A percentile compares a stretch with the other conserved stretches of the same genome.
These are phyloP conservation scores for Cosmia pyralina DNA, from an alignment of 2,888 invertebrate genomes.

Conservation along the genomic window DNA sequence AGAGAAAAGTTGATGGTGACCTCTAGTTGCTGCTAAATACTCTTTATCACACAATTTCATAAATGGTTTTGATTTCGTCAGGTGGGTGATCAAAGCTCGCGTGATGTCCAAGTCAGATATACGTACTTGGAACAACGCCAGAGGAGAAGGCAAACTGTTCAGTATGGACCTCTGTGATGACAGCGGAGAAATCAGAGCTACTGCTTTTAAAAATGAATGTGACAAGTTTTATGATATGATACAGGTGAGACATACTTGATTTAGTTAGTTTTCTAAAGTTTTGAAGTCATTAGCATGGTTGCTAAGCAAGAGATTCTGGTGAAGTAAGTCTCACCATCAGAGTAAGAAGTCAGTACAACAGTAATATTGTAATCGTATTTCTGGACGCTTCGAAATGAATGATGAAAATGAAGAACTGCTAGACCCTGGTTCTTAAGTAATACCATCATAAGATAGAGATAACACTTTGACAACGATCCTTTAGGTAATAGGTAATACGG, in stretches of 20 bases:
- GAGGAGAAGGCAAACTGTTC: conserved; percentile 98
- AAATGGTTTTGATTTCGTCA: neutral
- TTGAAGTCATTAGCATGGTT: neutral
- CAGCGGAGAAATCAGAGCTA: conserved; percentile 97
- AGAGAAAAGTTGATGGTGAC: too few species aligned
- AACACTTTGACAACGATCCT: neutral
- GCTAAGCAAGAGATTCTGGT: neutral
- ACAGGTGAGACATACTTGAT: conserved; percentile 90
- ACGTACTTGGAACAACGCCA: conserved; percentile 97
- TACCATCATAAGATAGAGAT: neutral
- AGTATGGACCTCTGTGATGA: conserved; percentile 98
- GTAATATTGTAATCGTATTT: neutral
- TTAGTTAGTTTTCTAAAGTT: neutral
- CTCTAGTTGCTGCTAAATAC: neutral
- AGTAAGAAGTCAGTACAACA: neutral
- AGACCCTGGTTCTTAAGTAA: neutral
- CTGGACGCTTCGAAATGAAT: too few species aligned
- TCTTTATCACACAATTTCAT: neutral
- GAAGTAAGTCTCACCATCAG: neutral
- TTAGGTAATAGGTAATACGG: too few species aligned
- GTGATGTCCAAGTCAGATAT: conserved; percentile 95
- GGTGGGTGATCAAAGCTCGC: conserved; percentile 97
- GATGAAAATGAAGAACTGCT: neutral
- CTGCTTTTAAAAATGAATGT: conserved; percentile 96
- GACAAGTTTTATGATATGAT: conserved; percentile 97